Evolutionary conservation across 2,888 invertebrate species (phyloP), one percentile per base, ranked within the genome.

Genomic region (Gandaritis pyraliata): DNA sequence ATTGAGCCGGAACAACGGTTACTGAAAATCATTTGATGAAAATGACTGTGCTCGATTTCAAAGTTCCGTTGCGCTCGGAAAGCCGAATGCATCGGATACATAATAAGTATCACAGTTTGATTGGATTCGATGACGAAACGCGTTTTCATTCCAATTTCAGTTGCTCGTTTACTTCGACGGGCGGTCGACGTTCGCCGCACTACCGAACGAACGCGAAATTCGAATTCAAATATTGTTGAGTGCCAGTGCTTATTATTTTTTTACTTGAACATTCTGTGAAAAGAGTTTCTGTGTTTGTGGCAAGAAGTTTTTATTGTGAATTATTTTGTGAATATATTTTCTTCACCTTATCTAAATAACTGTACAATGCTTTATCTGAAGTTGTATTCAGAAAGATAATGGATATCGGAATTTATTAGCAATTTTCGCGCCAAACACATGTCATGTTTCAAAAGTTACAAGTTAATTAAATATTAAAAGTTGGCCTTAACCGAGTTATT

Each of bases 91-190:
- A 64, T 61, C 75, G 79, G 78, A 79, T 73, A 70, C 66, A 76
- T n/a, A 81, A 78, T 77, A 79, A 72, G 13, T 46, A 48, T 36
- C 68, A 70, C 67, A 77, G 82, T 86, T 83, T 78, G 43, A 43
- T 43, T 43, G 3, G 43, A 43, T 43, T 43, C 79, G 80, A 77
- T 82, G 81, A 80, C 81, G 78, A 75, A 77, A 71, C 63, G 66
- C 73, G 75, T 74, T 33, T 33, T 33, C 33, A 8, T 33, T 5
- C 77, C 72, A 66, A 78, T 83, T 82, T 84, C 77, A 90, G 90
- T 90, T 80, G 74, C 81, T 81, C 88, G 85, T 84, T 80, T 86
- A 82, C 87, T 74, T 75, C 83, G 81, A 77, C 74, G 67, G 81
- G 81, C 82, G 80, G 78, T 63, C 81, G 87, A 88, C 91, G 91